Conservation (phyloP, 2,113 vertebrate genomes). For the Psephotus haematonotus region DNA sequence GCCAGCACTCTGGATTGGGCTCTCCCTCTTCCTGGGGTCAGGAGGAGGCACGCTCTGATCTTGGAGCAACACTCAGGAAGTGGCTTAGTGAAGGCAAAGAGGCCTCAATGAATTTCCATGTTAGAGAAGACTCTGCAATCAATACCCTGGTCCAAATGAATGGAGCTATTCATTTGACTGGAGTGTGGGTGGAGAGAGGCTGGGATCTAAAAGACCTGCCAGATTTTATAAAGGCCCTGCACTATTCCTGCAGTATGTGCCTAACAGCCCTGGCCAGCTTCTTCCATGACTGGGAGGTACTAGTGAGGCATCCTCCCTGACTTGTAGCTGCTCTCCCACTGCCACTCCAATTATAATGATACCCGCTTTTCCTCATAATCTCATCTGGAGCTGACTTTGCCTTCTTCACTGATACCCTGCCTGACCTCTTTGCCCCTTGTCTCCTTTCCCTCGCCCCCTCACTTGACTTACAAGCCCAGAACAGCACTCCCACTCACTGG, state of each 20-base stretch:
- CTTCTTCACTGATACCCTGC: not conserved
- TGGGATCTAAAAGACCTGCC: constrained; percentile 11
- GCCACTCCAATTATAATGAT: not conserved
- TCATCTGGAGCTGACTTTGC: not conserved
- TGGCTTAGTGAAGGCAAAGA: constrained; percentile 28
- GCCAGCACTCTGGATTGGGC: constrained; percentile 13
- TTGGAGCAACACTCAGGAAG: constrained; percentile 69
- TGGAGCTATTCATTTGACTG: constrained; percentile 66
- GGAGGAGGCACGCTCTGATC: constrained; percentile 32
- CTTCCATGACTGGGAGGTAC: not conserved
- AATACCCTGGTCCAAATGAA: constrained; percentile 63
- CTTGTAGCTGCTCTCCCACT: not conserved
- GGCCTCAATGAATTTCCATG: constrained; percentile 62
- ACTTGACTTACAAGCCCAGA: constrained; percentile 24
- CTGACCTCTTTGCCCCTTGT: not conserved
- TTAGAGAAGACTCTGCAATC: constrained; percentile 68
- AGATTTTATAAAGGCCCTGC: not conserved
- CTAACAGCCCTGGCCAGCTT: not conserved
- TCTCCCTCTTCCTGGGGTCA: constrained; percentile 54
- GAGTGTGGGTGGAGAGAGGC: constrained; percentile 5
- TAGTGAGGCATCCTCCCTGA: not conserved
- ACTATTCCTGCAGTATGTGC: not conserved
- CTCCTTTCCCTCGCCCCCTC: not conserved
- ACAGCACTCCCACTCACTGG: constrained; percentile 7
- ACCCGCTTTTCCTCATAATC: not conserved